phyloP scores from a whole-genome alignment of 2,797 vertebrate genomes.

The Martes flavigula region DNA sequence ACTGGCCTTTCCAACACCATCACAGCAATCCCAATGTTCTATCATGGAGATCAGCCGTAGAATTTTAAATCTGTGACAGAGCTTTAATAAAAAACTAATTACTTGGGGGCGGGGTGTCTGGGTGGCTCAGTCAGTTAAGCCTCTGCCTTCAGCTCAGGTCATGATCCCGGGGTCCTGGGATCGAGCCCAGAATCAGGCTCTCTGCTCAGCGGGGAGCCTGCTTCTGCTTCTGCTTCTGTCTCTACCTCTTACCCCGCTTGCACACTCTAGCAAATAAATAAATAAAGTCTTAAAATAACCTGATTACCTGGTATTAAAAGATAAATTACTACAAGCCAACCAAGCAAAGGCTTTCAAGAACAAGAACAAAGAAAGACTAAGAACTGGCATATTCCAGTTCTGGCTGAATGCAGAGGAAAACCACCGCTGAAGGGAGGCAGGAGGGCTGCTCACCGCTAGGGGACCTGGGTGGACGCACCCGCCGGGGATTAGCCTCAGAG shows the following conservation, averaged over 20 bases:
- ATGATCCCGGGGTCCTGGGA: neutral
- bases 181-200: neutral
- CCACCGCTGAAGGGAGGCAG: neutral
- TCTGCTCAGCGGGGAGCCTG: neutral
- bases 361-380: neutral
- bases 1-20: neutral
- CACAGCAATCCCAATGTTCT: neutral
- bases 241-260: too few relatives aligned
- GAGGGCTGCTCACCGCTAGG: neutral
- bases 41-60: neutral
- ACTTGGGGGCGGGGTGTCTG: neutral
- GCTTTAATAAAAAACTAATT: constrained; percentile 1
- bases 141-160: neutral
- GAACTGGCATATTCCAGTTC: neutral
- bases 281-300: neutral
- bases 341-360: neutral
- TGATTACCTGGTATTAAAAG: neutral
- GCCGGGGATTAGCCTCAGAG: neutral
- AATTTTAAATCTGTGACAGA: neutral
- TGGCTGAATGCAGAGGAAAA: neutral
- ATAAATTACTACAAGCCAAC: neutral
- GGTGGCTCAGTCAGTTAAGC: neutral
- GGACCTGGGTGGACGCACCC: neutral
- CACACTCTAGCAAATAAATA: neutral
- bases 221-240: neutral